These are phyloP conservation scores for Acleris literana DNA, from an alignment of 2,888 invertebrate species.

Conservation along the genomic window DNA sequence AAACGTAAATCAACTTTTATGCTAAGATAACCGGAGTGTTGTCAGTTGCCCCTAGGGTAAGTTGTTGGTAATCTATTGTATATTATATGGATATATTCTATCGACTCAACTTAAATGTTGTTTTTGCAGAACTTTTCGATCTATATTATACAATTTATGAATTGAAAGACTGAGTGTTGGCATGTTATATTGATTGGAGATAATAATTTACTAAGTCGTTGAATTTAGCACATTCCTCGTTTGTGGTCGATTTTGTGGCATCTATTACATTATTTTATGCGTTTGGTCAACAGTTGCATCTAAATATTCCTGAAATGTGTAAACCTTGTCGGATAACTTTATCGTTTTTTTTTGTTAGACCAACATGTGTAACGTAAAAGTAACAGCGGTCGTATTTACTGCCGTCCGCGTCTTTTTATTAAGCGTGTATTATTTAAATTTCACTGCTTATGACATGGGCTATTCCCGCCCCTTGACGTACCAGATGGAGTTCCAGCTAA, in stretches of 20 bases:
- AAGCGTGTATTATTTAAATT: too few relatives aligned
- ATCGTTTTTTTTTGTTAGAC: too few relatives aligned
- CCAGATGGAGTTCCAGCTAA: too few relatives aligned
- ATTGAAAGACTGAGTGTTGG: slow-evolving; percentile 77
- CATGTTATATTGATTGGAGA: slow-evolving; percentile 60
- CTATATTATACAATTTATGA: slow-evolving; percentile 61
- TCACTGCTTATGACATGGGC: too few relatives aligned
- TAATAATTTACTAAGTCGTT: slow-evolving; percentile 40
- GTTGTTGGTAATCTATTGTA: slow-evolving; percentile 50
- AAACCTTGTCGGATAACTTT: too few relatives aligned
- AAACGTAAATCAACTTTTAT: slow-evolving; percentile 2
- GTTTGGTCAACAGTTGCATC: too few relatives aligned
- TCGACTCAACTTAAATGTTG: slow-evolving; percentile 56
- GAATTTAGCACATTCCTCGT: slow-evolving; percentile 43
- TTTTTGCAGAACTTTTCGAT: slow-evolving; percentile 60
- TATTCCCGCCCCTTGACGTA: too few relatives aligned
- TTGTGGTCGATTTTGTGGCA: slow-evolving; percentile 3
- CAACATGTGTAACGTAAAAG: too few relatives aligned
- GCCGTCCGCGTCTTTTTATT: too few relatives aligned
- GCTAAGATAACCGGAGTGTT: slow-evolving; percentile 16
- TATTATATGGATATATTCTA: slow-evolving; percentile 54
- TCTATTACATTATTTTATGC: too few relatives aligned
- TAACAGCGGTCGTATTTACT: too few relatives aligned
- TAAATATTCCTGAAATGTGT: too few relatives aligned
- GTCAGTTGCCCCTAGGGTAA: slow-evolving; percentile 25